Conservation (phyloP, 1,140 invertebrate genomes). For the Pseudomyrmex concolor region DNA sequence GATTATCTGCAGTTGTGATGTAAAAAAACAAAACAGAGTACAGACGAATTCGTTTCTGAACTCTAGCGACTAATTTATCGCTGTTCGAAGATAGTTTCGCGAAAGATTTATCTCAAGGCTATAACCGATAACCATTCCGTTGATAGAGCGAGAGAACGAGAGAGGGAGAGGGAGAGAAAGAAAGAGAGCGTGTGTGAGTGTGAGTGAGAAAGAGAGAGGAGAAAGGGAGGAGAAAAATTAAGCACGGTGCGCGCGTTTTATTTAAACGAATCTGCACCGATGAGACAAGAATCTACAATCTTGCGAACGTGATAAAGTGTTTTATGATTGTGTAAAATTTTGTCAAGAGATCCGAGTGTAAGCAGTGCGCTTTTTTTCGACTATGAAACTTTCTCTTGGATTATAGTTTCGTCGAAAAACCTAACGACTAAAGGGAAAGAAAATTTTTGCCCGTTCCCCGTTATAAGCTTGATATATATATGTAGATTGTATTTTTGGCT, state of each 20-base stretch:
- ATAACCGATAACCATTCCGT: constrained; percentile 64
- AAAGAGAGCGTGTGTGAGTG: constrained; percentile 4
- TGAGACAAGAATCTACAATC: constrained; percentile 65
- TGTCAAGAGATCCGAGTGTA: constrained; percentile 75
- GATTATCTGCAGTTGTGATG: neutral
- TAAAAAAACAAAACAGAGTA: neutral
- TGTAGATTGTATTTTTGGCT: constrained; percentile 85
- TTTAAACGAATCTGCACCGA: constrained; percentile 11
- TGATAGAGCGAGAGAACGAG: constrained; percentile 9
- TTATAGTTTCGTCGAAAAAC: constrained; percentile 20
- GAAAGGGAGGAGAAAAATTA: constrained; percentile 12
- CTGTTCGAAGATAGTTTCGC: constrained; percentile 6
- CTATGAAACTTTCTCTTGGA: constrained; percentile 6
- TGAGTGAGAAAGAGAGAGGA: neutral
- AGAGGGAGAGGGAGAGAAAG: neutral
- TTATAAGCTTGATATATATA: constrained; percentile 81
- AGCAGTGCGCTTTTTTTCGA: constrained; percentile 45
- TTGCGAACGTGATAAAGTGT: constrained; percentile 64
- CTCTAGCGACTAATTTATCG: neutral
- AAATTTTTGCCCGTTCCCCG: constrained; percentile 73
- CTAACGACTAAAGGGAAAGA: constrained; percentile 54
- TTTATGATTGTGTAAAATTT: constrained; percentile 82
- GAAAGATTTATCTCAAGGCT: constrained; percentile 23
- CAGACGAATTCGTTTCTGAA: constrained; percentile 3
- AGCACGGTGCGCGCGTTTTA: constrained; percentile 31